Base-by-base conservation (phyloP, 2,888 invertebrate genomes). In the Eumerus sabulonum region DNA sequence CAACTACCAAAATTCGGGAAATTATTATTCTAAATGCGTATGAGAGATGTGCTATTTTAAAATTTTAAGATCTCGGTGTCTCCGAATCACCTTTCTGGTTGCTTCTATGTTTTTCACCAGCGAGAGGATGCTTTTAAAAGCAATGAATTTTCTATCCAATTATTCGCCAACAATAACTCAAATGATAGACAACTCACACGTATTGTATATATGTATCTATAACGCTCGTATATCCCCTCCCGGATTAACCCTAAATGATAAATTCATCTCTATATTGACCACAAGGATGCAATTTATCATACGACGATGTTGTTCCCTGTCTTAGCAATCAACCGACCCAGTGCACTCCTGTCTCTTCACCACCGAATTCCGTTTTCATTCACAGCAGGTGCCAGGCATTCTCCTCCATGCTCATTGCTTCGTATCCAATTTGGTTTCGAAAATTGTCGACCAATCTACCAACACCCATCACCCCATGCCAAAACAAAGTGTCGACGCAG, bases 191-290 rank as follows among this genome's bases (percentile, higher is more conserved):
- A 27, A 27, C 7, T 7, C 7, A 27, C 27, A 4, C 27, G 7
- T 27, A 27, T 7, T 7, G 27, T 7, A 27, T 27, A 27, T 27
- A 7, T 27, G 7, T 27, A 7, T 2, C 27, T 27, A 27, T 27
- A 2, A 27, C 7, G 27, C 7, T 7, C 27, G 7, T 27, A 2
- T 27, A 27, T 27, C 27, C 27, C 27, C 27, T n/a, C 27, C 7
- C 72, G 67, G 72, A 77, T 72, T 76, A 72, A 76, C 76, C 72
- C 66, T 66, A 76, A 71, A 71, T 47, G 66, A 67, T 72, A 64
- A 66, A 72, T 72, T 62, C 57, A 76, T 62, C 60, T 57, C 66
- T 72, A 53, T 60, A 66, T 62, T 72, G 66, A 77, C 76, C 72
- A 72, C 56, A 72, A 56, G 60, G 60, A 71, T 62, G 71, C 64